These are phyloP conservation scores for Geotrypetes seraphini DNA, from an alignment of 2,797 vertebrate genomes.

Conservation along the genomic window DNA sequence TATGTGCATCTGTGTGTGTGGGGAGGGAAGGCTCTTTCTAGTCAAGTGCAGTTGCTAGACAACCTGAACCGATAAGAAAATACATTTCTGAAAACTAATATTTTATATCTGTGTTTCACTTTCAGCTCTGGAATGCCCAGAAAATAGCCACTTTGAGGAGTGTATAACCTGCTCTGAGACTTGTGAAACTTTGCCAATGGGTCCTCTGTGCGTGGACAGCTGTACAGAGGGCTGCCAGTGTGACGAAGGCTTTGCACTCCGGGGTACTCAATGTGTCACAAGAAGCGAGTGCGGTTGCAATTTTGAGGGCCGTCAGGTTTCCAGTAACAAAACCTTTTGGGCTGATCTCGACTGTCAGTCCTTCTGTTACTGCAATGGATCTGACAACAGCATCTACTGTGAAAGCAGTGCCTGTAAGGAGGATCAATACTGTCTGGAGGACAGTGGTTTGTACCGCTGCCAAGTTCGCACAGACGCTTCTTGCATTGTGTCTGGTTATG, in stretches of 20 bases:
- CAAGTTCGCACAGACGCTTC: conserved; percentile 75
- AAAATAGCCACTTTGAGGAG: conserved; percentile 93
- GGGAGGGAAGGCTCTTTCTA: too few species aligned
- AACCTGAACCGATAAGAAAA: too few species aligned
- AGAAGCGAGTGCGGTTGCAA: conserved; percentile 83
- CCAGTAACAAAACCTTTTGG: conserved; percentile 93
- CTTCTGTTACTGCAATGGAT: conserved; percentile 91
- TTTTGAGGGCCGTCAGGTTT: conserved; percentile 72
- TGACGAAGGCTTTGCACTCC: conserved; percentile 75
- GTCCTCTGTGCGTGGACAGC: conserved; percentile 62
- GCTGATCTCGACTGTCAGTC: conserved; percentile 87
- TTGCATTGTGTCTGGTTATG: conserved; percentile 81
- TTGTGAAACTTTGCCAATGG: conserved; percentile 63
- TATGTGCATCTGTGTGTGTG: too few species aligned
- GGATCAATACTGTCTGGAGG: conserved; percentile 84
- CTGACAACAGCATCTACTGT: conserved; percentile 88
- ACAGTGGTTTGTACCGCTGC: conserved; percentile 73
- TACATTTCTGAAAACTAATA: too few species aligned
- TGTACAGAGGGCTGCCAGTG: conserved; percentile 90
- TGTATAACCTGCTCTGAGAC: conserved; percentile 82
- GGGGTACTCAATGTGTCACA: conserved; percentile 65
- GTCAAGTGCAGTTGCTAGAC: too few species aligned
- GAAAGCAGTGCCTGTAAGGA: conserved; percentile 68
- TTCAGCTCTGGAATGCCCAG: conserved; percentile 80
- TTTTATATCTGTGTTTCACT: background rate